Percentiles rank a stretch among this genome's conserved stretches.
These are phyloP conservation scores for Ciona savignyi DNA, from an alignment of 23 tunicate genomes.

Conservation along the genomic window DNA sequence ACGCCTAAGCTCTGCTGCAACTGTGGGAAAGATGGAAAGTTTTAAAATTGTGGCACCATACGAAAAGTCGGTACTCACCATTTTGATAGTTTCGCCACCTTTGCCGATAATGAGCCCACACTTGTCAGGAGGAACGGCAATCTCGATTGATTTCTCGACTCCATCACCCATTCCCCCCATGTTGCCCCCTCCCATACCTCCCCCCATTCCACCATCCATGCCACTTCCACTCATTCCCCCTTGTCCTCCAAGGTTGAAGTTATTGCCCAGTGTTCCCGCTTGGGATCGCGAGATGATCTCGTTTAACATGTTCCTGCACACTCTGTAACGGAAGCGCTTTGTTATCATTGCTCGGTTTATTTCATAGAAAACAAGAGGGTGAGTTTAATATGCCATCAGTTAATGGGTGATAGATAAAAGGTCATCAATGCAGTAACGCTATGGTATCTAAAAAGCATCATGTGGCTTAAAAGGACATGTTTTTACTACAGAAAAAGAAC, in stretches of 20 bases:
- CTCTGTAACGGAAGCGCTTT: constrained; percentile 8
- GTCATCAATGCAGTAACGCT: constrained; percentile 26
- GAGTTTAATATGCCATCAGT: constrained; percentile 35
- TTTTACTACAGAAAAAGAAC: constrained; percentile 1
- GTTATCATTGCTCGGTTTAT: background rate
- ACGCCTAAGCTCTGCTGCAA: constrained; percentile 80
- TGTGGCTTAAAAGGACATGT: constrained; percentile 11
- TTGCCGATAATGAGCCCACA: constrained; percentile 98
- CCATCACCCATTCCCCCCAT: constrained; percentile 24
- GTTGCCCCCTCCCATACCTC: background rate
- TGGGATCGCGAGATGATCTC: constrained; percentile 59
- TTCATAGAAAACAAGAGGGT: background rate
- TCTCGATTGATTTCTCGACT: constrained; percentile 28
- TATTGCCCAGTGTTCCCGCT: constrained; percentile 41
- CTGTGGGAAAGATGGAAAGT: constrained; percentile 40
- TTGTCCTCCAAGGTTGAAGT: constrained; percentile 35
- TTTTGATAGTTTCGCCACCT: constrained; percentile 94
- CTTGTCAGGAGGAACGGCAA: constrained; percentile 94
- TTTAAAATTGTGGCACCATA: too few species aligned
- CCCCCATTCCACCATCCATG: background rate
- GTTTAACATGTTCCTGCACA: constrained; percentile 60
- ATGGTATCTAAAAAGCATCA: constrained; percentile 30
- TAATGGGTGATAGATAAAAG: constrained; percentile 55
- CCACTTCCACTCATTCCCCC: constrained; percentile 2
- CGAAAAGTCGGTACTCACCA: too few species aligned